Percentiles rank a stretch among this genome's conserved stretches.
These are phyloP conservation scores for Lithobates sylvaticus DNA, from an alignment of 2,797 vertebrate genomes.

Conservation along the genomic window DNA sequence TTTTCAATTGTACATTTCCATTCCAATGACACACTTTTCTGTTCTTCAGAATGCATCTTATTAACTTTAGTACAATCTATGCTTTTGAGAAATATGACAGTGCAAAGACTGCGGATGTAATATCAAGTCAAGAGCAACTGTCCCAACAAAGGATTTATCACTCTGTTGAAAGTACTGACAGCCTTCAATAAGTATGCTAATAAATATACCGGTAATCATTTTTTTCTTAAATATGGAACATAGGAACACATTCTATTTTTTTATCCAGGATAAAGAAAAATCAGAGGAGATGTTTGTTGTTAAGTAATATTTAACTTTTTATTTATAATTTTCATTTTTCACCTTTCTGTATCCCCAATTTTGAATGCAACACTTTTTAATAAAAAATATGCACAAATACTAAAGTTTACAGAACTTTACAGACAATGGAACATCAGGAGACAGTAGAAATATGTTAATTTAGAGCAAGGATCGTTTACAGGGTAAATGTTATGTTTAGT, in stretches of 20 bases:
- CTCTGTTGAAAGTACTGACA: background rate
- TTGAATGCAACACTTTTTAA: background rate
- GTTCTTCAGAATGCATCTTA: constrained; percentile 16
- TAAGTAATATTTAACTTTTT: background rate
- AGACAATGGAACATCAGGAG: constrained; percentile 4
- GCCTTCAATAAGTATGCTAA: background rate
- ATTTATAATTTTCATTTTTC: background rate
- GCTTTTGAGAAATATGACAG: constrained; percentile 12
- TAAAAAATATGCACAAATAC: constrained; percentile 7
- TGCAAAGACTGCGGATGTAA: background rate
- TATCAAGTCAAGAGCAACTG: background rate
- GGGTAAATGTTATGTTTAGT: background rate
- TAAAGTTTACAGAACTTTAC: background rate
- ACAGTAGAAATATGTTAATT: background rate
- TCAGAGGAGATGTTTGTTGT: background rate
- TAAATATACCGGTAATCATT: background rate
- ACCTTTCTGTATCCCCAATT: background rate
- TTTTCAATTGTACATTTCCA: constrained; percentile 34
- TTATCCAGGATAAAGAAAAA: background rate
- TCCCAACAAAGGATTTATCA: background rate
- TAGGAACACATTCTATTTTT: background rate
- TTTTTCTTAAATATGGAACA: background rate
- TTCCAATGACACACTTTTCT: constrained; percentile 11
- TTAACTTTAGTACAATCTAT: constrained; percentile 14
- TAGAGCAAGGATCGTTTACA: background rate